A percentile compares a stretch with the other conserved stretches of the same genome.
Evolutionary conservation across 2,888 invertebrate genomes (phyloP).

Genomic region (Leptura quadrifasciata): DNA sequence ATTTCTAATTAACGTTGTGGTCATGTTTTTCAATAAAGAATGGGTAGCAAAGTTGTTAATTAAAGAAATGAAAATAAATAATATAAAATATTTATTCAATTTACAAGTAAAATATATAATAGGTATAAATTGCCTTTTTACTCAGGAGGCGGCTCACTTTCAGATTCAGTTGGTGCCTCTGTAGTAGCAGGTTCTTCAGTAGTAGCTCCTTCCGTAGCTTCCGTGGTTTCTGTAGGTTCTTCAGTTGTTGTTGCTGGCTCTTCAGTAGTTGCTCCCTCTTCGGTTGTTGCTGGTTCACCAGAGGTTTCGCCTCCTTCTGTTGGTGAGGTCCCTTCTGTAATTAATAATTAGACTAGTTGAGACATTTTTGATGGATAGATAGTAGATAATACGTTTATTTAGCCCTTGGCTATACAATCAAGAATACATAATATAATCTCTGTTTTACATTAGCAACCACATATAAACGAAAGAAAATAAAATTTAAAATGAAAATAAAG

Average conservation of each 20-base stretch:
- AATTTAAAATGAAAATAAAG: too few species aligned
- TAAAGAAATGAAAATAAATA: neutral
- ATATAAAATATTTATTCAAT: neutral
- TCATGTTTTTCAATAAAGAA: neutral
- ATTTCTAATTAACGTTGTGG: too few species aligned
- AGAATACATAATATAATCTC: too few species aligned
- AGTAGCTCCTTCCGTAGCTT: constrained; percentile 38
- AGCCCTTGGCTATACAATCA: too few species aligned
- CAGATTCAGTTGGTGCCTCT: constrained; percentile 10
- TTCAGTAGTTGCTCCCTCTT: constrained; percentile 41
- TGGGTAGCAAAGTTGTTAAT: neutral
- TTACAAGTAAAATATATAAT: neutral
- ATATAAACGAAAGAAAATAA: too few species aligned
- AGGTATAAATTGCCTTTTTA: neutral
- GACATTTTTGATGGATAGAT: too few species aligned
- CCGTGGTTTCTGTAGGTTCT: constrained; percentile 25
- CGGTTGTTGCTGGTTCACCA: constrained; percentile 35
- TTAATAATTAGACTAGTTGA: neutral
- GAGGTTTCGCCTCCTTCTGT: constrained; percentile 37
- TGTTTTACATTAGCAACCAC: too few species aligned
- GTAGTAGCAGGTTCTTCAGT: constrained; percentile 25
- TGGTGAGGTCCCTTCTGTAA: constrained; percentile 22
- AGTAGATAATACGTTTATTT: too few species aligned
- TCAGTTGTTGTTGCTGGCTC: constrained; percentile 45
- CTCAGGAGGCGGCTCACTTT: neutral